Percentiles rank a stretch among this genome's conserved stretches.
Conservation (phyloP, 1,140 invertebrate genomes). For the Tetragnatha versicolor region DNA sequence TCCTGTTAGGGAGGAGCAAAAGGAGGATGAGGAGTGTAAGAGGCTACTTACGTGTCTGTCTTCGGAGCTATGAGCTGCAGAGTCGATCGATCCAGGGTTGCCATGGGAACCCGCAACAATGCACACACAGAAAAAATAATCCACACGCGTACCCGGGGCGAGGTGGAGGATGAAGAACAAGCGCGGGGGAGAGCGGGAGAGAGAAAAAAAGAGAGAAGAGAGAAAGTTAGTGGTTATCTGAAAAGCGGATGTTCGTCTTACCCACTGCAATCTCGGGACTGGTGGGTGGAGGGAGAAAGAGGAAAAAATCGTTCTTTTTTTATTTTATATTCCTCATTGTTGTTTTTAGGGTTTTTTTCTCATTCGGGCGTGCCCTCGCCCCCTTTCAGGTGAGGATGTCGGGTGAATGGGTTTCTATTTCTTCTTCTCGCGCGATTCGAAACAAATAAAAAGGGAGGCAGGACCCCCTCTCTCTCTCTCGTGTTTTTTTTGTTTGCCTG, state of each 20-base stretch:
- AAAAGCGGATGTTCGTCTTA: slow-evolving; percentile 55
- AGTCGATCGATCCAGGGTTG: slow-evolving; percentile 33
- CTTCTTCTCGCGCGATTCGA: background rate
- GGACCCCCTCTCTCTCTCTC: too few relatives aligned
- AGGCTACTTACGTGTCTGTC: slow-evolving; percentile 59
- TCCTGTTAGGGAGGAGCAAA: slow-evolving; percentile 51
- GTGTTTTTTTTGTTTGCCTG: too few relatives aligned
- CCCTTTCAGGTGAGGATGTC: slow-evolving; percentile 17
- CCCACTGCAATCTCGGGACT: slow-evolving; percentile 54
- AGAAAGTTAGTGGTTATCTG: slow-evolving; percentile 56
- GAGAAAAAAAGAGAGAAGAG: slow-evolving; percentile 24
- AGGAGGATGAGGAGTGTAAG: slow-evolving; percentile 52
- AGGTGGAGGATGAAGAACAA: slow-evolving; percentile 27
- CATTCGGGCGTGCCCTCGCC: background rate
- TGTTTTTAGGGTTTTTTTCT: background rate
- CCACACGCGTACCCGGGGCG: background rate
- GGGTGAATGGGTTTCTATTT: slow-evolving; percentile 31
- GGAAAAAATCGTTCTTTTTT: slow-evolving; percentile 19
- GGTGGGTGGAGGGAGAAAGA: background rate
- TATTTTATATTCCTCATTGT: too few relatives aligned
- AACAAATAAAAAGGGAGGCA: too few relatives aligned
- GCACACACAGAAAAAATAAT: too few relatives aligned
- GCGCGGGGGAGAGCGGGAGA: slow-evolving; percentile 17
- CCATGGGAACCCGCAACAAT: slow-evolving; percentile 37
- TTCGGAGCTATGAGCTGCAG: slow-evolving; percentile 58